Conservation (phyloP, 2,888 invertebrate genomes). For the Acleris laterana region DNA sequence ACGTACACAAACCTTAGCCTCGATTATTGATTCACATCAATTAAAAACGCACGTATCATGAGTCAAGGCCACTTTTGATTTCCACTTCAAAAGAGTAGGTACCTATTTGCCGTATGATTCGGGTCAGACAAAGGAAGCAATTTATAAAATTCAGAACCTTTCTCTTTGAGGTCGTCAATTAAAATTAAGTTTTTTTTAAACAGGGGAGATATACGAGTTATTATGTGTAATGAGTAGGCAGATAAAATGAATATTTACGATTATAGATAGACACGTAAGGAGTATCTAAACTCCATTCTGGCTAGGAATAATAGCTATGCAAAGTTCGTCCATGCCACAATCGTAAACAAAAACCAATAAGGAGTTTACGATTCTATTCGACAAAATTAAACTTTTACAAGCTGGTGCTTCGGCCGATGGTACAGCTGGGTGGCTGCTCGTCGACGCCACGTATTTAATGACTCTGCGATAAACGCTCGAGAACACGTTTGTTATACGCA, state of each 20-base stretch:
- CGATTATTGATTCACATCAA: constrained; percentile 37
- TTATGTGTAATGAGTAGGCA: constrained; percentile 22
- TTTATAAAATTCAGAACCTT: constrained; percentile 46
- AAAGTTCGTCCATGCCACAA: constrained; percentile 63
- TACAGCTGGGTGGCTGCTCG: constrained; percentile 59
- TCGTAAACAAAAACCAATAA: constrained; percentile 79
- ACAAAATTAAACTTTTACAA: constrained; percentile 79
- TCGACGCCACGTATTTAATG: constrained; percentile 49
- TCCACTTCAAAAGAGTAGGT: constrained; percentile 41
- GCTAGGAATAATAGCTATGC: constrained; percentile 52
- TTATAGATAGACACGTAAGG: constrained; percentile 16
- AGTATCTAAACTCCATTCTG: constrained; percentile 43
- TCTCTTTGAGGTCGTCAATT: constrained; percentile 43
- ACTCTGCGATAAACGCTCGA: constrained; percentile 8
- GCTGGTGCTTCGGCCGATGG: constrained; percentile 42
- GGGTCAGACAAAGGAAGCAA: constrained; percentile 45
- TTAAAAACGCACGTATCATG: constrained; percentile 39
- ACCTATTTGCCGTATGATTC: constrained; percentile 42
- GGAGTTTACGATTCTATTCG: constrained; percentile 77
- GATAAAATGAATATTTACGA: constrained; percentile 14
- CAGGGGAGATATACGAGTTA: constrained; percentile 22
- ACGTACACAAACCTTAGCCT: background rate
- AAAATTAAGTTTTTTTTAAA: constrained; percentile 25
- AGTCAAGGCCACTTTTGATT: constrained; percentile 43
- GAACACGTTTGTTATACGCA: constrained; percentile 2